A percentile compares a stretch with the other conserved stretches of the same genome.
Evolutionary conservation across 2,888 invertebrate genomes (phyloP).

Genomic region (Loripinus fragilis): DNA sequence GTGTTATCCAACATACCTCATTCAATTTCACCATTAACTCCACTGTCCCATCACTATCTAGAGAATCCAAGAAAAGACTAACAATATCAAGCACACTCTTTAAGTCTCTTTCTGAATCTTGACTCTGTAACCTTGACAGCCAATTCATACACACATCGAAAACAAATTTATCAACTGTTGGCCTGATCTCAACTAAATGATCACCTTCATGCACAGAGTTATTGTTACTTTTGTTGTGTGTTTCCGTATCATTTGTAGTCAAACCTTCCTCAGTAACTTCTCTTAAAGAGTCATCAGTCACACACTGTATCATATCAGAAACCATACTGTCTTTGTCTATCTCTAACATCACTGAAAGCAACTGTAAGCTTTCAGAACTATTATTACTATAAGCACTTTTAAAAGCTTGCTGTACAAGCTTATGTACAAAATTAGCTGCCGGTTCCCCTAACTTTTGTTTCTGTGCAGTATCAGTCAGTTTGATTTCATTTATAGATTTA

Average conservation of each 20-base stretch:
- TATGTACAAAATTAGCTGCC: constrained; percentile 54
- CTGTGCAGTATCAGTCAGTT: not conserved
- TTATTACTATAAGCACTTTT: constrained; percentile 57
- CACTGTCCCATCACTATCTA: constrained; percentile 49
- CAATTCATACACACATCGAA: constrained; percentile 70
- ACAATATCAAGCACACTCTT: constrained; percentile 60
- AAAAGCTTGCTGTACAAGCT: constrained; percentile 61
- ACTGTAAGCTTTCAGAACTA: constrained; percentile 52
- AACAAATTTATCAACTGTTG: constrained; percentile 49
- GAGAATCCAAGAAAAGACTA: constrained; percentile 62
- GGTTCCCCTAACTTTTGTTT: not conserved
- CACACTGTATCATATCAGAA: constrained; percentile 60
- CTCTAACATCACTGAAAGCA: constrained; percentile 64
- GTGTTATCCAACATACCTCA: constrained; percentile 64
- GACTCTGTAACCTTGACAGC: constrained; percentile 62
- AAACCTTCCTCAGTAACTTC: no score
- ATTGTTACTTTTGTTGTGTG: not conserved
- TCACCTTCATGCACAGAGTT: not conserved
- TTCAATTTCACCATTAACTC: constrained; percentile 59
- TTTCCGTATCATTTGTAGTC: not conserved
- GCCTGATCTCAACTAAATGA: not conserved
- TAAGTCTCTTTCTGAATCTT: constrained; percentile 40
- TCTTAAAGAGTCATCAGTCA: constrained; percentile 48
- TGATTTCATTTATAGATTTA: constrained; percentile 26
- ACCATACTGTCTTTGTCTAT: constrained; percentile 60